These are phyloP conservation scores for Mycetomoellerius zeteki DNA, from an alignment of 1,140 invertebrate genomes.

Conservation along the genomic window DNA sequence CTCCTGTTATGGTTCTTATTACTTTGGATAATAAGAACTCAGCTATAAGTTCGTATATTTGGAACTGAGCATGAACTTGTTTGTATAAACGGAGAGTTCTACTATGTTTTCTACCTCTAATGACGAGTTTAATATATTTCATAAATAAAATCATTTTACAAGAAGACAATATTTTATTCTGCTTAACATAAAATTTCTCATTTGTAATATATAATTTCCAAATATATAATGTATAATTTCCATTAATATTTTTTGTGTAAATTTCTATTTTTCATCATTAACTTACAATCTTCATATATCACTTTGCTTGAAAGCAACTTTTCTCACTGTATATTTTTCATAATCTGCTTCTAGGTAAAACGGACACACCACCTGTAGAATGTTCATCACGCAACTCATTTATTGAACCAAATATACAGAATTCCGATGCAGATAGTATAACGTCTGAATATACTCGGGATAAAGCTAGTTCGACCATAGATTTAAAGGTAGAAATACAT, in stretches of 20 bases:
- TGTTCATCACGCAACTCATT: slow-evolving; percentile 89
- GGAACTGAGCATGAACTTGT: no score
- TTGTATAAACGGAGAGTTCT: no score
- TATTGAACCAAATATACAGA: slow-evolving; percentile 85
- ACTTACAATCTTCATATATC: not conserved
- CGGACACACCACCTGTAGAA: slow-evolving; percentile 88
- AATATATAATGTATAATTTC: slow-evolving; percentile 21
- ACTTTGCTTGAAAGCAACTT: not conserved
- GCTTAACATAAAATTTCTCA: not conserved
- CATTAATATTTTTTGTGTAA: not conserved
- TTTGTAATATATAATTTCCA: slow-evolving; percentile 8
- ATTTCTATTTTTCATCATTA: not conserved
- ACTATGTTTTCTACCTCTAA: not conserved
- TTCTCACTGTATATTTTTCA: not conserved
- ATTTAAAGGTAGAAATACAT: slow-evolving; percentile 97
- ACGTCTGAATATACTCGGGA: slow-evolving; percentile 85
- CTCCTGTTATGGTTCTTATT: no score
- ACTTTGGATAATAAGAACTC: no score
- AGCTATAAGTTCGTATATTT: no score
- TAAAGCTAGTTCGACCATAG: slow-evolving; percentile 88
- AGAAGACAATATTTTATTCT: not conserved
- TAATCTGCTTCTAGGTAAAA: slow-evolving; percentile 81
- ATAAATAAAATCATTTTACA: slow-evolving; percentile 1
- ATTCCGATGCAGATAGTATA: slow-evolving; percentile 85
- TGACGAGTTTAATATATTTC: not conserved